Evolutionary conservation across 1,140 invertebrate genomes (phyloP), one percentile per base, ranked within the genome.

Genomic region (Drosophila ohnishii): DNA sequence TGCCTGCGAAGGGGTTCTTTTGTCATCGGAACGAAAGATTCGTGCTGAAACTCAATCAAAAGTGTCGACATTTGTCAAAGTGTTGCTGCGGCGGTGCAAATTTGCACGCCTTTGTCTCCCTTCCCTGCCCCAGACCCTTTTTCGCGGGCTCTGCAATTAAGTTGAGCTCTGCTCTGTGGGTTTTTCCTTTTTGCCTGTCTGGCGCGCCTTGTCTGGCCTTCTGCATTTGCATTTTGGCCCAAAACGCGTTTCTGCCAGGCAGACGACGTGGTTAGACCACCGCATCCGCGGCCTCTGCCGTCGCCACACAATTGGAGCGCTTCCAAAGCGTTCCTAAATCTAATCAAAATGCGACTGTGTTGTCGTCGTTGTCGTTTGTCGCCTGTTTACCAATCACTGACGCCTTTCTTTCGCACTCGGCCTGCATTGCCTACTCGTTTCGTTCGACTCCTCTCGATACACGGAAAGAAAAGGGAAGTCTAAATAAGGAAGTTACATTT

Each of bases 31-130:
- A 39, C 60, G 13, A 75, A 45, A 44, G 40, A 71, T 76, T 47
- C 83, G 79, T 87, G 83, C 67, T 50, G 74, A 86, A 87, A 86
- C 83, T 86, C 83, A 86, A 86, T 86, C 83, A 86, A 86, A 86
- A 87, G 71, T 86, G 83, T 86, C 83, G 79, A 57, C 66, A 58
- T 86, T 83, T 73, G 79, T 85, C 81, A 85, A 70, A 61, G 80
- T 19, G 39, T 19, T 48, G 58, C 25, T 19, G 32, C 48, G 44
- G 5, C 22, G 14, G 35, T 22, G 14, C 34, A 47, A 5, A 28
- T 28, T 28, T 28, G 25, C 30, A 32, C 28, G 28, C 40, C 30
- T 28, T 30, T 58, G 28, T 7, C 35, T 2, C 34, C 28, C n/a
- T 50, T 32, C 9, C 25, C 7, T 9, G 25, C 25, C 25, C 2